A percentile compares a stretch with the other conserved stretches of the same genome.
Evolutionary conservation across 1,140 invertebrate genomes (phyloP).

Genomic region (Gryllus bimaculatus): DNA sequence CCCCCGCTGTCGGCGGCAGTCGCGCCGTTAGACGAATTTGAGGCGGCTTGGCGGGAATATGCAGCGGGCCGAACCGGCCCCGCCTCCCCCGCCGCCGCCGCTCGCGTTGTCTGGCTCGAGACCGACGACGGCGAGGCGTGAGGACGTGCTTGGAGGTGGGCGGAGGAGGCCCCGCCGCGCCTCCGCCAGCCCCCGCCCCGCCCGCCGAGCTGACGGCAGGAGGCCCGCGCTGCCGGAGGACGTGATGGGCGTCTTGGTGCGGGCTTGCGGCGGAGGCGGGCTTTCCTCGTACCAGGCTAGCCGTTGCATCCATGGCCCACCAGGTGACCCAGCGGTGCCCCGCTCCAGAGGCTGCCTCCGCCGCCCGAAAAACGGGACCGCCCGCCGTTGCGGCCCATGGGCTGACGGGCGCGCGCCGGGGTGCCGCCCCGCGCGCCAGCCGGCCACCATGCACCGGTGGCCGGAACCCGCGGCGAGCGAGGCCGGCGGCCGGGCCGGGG

Average conservation of each 20-base stretch:
- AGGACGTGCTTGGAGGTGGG: conserved; percentile 46
- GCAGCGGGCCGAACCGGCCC: conserved; percentile 49
- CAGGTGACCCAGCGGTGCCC: conserved; percentile 60
- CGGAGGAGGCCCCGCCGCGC: conserved; percentile 37
- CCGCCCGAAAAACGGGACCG: conserved; percentile 59
- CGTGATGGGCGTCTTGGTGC: conserved; percentile 32
- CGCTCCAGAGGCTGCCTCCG: conserved; percentile 40
- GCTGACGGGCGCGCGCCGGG: conserved; percentile 55
- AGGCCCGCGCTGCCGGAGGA: conserved; percentile 37
- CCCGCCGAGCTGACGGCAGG: conserved; percentile 34
- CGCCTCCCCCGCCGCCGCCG: conserved; percentile 21
- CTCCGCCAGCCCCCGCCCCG: conserved; percentile 34
- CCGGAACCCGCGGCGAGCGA: conserved; percentile 26
- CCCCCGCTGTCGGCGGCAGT: conserved; percentile 42
- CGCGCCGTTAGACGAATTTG: conserved; percentile 44
- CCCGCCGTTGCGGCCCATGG: conserved; percentile 53
- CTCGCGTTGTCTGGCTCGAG: conserved; percentile 46
- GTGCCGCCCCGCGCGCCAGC: conserved; percentile 40
- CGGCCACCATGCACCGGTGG: conserved; percentile 44
- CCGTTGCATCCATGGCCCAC: conserved; percentile 78
- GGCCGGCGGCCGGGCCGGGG: too few relatives aligned
- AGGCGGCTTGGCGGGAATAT: conserved; percentile 74
- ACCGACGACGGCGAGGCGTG: conserved; percentile 60
- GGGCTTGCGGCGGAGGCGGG: conserved; percentile 51
- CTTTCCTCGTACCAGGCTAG: conserved; percentile 61